Evolutionary conservation across 2,113 vertebrate genomes (phyloP).

Genomic region (Dasypus novemcinctus): DNA sequence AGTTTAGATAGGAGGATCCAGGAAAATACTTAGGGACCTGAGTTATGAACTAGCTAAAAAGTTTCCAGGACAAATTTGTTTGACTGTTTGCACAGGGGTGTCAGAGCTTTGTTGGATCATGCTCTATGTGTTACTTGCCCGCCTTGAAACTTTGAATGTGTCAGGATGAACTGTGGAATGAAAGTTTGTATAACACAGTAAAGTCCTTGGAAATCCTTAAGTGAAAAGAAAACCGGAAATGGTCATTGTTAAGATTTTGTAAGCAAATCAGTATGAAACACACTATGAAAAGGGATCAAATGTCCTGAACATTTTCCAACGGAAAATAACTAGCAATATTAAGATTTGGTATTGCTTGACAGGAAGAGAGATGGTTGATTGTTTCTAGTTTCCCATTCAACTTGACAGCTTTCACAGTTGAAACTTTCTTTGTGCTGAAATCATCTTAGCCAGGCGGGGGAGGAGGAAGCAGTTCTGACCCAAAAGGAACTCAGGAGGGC

Average conservation of each 20-base stretch:
- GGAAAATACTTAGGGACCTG: not conserved
- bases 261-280: not conserved
- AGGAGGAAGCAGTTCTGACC: conserved; percentile 63
- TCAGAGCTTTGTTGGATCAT: not conserved
- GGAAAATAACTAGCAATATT: not conserved
- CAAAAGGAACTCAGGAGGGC: conserved; percentile 70
- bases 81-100: not conserved
- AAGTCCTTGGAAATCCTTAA: not conserved
- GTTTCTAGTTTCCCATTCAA: conserved; percentile 31
- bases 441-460: not conserved
- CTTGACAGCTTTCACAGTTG: conserved; percentile 42
- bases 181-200: not conserved
- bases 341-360: not conserved
- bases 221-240: not conserved
- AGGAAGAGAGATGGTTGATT: conserved; percentile 37
- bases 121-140: not conserved
- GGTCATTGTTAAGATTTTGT: not conserved
- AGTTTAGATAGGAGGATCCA: not conserved
- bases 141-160: not conserved
- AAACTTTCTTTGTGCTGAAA: conserved; percentile 9
- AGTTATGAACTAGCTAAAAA: not conserved
- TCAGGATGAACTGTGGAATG: not conserved
- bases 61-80: not conserved
- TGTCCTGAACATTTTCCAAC: not conserved
- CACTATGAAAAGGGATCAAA: not conserved